phyloP scores from a whole-genome alignment of 1,140 invertebrate species.

The Tetragonula clypearis region DNA sequence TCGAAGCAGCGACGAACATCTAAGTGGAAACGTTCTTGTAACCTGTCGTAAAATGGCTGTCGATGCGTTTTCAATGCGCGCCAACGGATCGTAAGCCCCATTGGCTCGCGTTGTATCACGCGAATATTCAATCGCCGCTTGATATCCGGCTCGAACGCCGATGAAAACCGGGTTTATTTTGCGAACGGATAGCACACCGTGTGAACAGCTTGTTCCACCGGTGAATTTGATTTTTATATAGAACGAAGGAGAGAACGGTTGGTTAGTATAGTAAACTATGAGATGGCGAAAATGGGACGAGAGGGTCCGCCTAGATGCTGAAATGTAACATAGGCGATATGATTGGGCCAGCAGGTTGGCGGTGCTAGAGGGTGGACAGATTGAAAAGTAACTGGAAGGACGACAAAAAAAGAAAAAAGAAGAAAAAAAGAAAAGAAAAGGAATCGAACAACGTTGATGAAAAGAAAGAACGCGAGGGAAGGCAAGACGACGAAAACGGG shows the following conservation, averaged over 20 bases:
- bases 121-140: slow-evolving; percentile 35
- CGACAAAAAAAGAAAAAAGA: slow-evolving; percentile 14
- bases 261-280: neutral
- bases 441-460: slow-evolving; percentile 46
- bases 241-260: slow-evolving; percentile 28
- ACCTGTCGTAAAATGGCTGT: neutral
- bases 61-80: neutral
- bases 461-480: slow-evolving; percentile 29
- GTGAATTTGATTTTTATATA: slow-evolving; percentile 49
- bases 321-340: slow-evolving; percentile 67
- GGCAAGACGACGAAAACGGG: neutral
- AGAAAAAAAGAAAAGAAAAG: slow-evolving; percentile 11
- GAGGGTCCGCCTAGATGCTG: slow-evolving; percentile 17
- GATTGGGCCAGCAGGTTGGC: neutral
- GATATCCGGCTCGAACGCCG: neutral
- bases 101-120: neutral
- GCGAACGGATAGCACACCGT: neutral
- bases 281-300: slow-evolving; percentile 1
- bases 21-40: no score
- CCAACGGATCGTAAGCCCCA: neutral
- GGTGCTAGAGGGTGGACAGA: slow-evolving; percentile 31
- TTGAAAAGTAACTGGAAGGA: slow-evolving; percentile 61
- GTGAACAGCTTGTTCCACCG: neutral
- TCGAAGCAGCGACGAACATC: neutral
- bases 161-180: slow-evolving; percentile 7